Conservation (phyloP, 1,140 invertebrate species). For the Hypothenemus hampei region DNA sequence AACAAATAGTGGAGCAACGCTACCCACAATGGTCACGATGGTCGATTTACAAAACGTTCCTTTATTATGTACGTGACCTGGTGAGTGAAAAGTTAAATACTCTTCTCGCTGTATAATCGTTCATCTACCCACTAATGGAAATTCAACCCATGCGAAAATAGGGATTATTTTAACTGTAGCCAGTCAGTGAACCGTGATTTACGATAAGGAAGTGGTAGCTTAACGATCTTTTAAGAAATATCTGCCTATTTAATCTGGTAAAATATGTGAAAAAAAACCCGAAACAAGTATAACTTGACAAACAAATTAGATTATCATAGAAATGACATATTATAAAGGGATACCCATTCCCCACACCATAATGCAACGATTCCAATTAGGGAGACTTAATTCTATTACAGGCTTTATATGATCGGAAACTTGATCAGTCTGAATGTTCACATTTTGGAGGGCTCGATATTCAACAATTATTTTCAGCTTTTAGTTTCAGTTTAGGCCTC, state of each 20-base stretch:
- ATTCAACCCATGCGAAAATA: constrained; percentile 18
- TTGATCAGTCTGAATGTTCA: constrained; percentile 10
- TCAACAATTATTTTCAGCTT: too few relatives aligned
- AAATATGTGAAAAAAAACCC: too few relatives aligned
- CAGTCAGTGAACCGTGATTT: constrained; percentile 22
- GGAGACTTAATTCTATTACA: constrained; percentile 21
- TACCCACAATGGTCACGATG: neutral
- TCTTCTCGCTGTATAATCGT: constrained; percentile 6
- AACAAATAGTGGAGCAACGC: neutral
- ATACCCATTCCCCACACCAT: constrained; percentile 3
- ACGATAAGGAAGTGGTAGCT: constrained; percentile 20
- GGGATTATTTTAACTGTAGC: constrained; percentile 16
- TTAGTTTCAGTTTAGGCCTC: too few relatives aligned
- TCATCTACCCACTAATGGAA: constrained; percentile 17
- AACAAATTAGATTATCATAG: constrained; percentile 20
- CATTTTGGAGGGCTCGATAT: constrained; percentile 7
- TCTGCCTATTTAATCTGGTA: neutral
- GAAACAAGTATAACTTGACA: neutral
- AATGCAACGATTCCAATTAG: constrained; percentile 17
- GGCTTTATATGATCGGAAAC: constrained; percentile 16
- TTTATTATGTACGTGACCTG: neutral
- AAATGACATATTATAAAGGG: constrained; percentile 18
- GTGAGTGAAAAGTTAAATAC: too few relatives aligned
- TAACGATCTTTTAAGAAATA: neutral
- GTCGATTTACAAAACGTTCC: neutral